phyloP scores from a whole-genome alignment of 1,140 invertebrate genomes.

The Drosophila truncata region DNA sequence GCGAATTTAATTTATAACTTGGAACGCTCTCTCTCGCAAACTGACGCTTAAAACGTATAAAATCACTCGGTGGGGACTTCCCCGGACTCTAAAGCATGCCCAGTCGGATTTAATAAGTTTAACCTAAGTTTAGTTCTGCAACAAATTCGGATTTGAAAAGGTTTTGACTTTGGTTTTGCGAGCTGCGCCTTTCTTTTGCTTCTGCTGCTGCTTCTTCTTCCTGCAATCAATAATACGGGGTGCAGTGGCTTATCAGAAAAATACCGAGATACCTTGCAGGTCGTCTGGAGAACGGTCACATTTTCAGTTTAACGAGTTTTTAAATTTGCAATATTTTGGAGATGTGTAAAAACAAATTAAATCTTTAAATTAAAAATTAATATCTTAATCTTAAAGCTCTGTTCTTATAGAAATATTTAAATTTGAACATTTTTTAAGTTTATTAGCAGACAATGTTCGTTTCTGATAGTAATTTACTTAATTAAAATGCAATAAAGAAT shows the following conservation, averaged over 20 bases:
- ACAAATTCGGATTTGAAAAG: slow-evolving; percentile 49
- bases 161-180: slow-evolving; percentile 41
- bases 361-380: neutral
- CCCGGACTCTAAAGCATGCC: slow-evolving; percentile 10
- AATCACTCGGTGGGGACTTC: slow-evolving; percentile 30
- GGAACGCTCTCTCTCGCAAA: slow-evolving; percentile 5
- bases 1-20: slow-evolving; percentile 17
- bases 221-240: slow-evolving; percentile 69
- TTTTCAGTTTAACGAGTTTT: neutral
- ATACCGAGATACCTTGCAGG: neutral
- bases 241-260: slow-evolving; percentile 3
- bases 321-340: neutral
- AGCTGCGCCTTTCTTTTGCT: slow-evolving; percentile 76
- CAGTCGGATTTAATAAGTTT: neutral
- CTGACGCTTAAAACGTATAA: slow-evolving; percentile 4
- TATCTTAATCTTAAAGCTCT: neutral
- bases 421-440: neutral
- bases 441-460: no score
- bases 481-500: no score
- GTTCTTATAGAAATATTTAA: neutral
- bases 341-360: neutral
- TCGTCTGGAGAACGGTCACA: neutral
- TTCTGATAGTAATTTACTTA: no score
- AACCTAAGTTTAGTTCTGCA: slow-evolving; percentile 14
- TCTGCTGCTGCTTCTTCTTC: slow-evolving; percentile 50